A percentile compares a stretch with the other conserved stretches of the same genome.
phyloP scores from a whole-genome alignment of 2,888 invertebrate genomes.

The Rutpela maculata region DNA sequence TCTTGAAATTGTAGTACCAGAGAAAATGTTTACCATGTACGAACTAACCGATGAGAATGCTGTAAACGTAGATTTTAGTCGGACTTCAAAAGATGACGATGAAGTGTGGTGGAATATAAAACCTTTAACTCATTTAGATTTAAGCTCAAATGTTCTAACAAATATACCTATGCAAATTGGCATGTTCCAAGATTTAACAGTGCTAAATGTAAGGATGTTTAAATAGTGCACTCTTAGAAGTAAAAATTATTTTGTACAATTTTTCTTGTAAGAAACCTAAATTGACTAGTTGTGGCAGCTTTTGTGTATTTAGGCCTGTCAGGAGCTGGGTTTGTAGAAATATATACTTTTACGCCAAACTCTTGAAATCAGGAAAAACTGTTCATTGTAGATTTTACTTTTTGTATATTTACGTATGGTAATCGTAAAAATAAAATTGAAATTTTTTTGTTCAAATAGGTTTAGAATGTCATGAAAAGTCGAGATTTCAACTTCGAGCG shows the following conservation, averaged over 20 bases:
- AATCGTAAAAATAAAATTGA: too few species aligned
- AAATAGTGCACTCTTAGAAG: neutral
- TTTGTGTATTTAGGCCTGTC: neutral
- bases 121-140: conserved; percentile 85
- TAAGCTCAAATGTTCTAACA: conserved; percentile 84
- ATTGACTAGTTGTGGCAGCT: neutral
- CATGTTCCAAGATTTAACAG: conserved; percentile 81
- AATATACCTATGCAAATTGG: conserved; percentile 80
- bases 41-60: conserved; percentile 80
- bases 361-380: too few species aligned
- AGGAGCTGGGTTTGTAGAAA: too few species aligned
- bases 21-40: conserved; percentile 84
- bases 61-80: conserved; percentile 77
- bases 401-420: too few species aligned
- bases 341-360: too few species aligned
- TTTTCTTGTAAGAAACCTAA: neutral
- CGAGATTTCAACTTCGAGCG: too few species aligned
- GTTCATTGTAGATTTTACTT: too few species aligned
- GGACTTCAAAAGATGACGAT: conserved; percentile 74
- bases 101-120: conserved; percentile 89
- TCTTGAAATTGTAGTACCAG: conserved; percentile 78
- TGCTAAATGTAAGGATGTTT: conserved; percentile 79
- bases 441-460: too few species aligned
- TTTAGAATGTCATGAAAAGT: too few species aligned
- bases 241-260: neutral